Base-by-base conservation (phyloP, 1,140 invertebrate genomes). In the Magallana ariakensis region DNA sequence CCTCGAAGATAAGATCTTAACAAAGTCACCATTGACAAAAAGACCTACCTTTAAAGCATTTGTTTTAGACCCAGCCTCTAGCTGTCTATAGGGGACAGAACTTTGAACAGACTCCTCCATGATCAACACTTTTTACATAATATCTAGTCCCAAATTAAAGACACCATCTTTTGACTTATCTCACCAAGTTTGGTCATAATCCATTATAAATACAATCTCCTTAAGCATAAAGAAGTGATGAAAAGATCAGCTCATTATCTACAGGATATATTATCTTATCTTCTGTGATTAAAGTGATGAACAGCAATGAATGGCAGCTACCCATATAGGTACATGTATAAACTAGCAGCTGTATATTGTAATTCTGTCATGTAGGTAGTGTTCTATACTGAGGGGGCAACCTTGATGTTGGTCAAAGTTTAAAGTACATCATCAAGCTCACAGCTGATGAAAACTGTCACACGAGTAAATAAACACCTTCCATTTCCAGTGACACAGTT, bases 341-440 rank as follows among this genome's bases (percentile, higher is more conserved):
- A 75, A 46, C 33, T 46, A 46, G 33, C 33, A 46, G 33, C 0
- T 46, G 33, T 46, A 46, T 2, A 46, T 46, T 46, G 33, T 4
- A 46, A 46, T 46, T 46, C 33, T 4, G 33, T 46, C 33, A 46
- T 46, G 33, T 46, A 46, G 33, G 33, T 46, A 46, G 33, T 46
- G 33, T 46, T 4, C 0, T 0, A 46, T 46, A 4, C 5, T 46
- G 33, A 46, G 33, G 33, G 5, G 33, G 33, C 3, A 46, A 9
- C n/a, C 9, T 16, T 19, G n/a, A 60, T 46, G 33, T 60, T 75
- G 66, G 66, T 75, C 66, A 75, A 75, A 75, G 66, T 75, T 26
- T 75, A 75, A 75, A 75, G 13, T 75, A 19, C 66, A 75, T 22
- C 22, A 26, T 22, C 22, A 19, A 75, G 66, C 33, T 13, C 26